phyloP scores from a whole-genome alignment of 2,113 vertebrate species.

The Carassius carassius region DNA sequence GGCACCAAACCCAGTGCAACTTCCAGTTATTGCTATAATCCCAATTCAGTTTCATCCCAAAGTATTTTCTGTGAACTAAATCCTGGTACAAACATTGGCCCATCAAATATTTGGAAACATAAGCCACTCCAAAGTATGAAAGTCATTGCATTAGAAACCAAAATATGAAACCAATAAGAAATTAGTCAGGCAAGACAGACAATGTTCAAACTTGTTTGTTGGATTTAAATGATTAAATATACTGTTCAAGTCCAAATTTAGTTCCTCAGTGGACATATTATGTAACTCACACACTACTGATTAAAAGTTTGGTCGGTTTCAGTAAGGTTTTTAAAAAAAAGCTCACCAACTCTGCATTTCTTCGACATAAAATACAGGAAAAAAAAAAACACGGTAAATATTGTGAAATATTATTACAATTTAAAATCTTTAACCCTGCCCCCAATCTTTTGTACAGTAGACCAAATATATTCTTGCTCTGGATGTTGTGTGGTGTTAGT shows the following conservation, averaged over 20 bases:
- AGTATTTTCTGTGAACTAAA: conserved; percentile 2
- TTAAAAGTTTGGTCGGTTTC: background rate
- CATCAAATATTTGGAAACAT: background rate
- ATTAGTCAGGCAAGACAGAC: background rate
- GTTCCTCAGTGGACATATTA: background rate
- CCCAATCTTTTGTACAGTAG: too few species aligned
- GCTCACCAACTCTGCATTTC: background rate
- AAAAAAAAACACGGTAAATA: background rate
- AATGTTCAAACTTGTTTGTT: background rate
- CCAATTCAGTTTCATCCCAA: background rate
- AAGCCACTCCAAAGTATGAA: background rate
- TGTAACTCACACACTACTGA: background rate
- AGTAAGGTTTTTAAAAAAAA: background rate
- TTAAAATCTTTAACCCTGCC: background rate
- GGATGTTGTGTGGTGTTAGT: conserved; percentile 14
- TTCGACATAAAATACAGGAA: background rate
- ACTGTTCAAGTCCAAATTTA: background rate
- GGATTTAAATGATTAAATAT: too few species aligned
- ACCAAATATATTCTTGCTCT: background rate
- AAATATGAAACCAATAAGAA: background rate
- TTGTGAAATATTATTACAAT: background rate
- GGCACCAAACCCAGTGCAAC: background rate
- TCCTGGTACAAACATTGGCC: background rate
- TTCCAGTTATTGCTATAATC: conserved; percentile 5
- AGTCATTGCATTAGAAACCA: background rate